A percentile compares a stretch with the other conserved stretches of the same genome.
Evolutionary conservation across 2,797 vertebrate species (phyloP).

Genomic region (Hafferia zeledoni): DNA sequence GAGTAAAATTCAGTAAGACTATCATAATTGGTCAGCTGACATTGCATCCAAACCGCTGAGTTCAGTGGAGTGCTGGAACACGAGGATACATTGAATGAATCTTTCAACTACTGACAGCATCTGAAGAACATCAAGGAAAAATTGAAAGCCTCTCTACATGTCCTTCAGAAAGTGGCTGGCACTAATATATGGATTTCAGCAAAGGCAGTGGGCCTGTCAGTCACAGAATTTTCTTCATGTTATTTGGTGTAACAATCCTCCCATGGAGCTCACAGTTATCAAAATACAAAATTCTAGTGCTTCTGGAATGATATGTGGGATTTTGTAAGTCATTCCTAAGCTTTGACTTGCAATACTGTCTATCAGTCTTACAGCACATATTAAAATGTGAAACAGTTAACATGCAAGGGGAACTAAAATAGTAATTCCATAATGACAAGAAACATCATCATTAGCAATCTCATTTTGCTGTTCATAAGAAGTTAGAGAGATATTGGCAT

Average conservation of each 20-base stretch:
- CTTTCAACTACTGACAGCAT: neutral
- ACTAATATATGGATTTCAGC: neutral
- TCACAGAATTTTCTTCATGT: neutral
- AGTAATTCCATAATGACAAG: neutral
- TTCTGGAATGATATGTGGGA: neutral
- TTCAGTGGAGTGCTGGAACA: neutral
- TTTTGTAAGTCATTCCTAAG: neutral
- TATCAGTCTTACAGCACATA: neutral
- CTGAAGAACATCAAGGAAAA: neutral
- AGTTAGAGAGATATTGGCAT: neutral
- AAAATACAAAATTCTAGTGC: neutral
- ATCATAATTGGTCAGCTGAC: neutral
- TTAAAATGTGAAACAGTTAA: neutral
- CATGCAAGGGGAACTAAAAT: neutral
- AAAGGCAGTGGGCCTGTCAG: neutral
- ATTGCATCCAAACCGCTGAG: neutral
- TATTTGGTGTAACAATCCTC: neutral
- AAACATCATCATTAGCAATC: neutral
- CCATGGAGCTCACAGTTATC: neutral
- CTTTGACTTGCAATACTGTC: neutral
- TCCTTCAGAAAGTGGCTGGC: neutral
- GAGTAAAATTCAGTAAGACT: neutral
- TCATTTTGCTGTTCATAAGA: neutral
- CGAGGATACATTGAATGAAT: neutral
- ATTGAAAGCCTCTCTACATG: neutral